These are phyloP conservation scores for Junonia oenone DNA, from an alignment of 2,888 invertebrate genomes.

Conservation along the genomic window DNA sequence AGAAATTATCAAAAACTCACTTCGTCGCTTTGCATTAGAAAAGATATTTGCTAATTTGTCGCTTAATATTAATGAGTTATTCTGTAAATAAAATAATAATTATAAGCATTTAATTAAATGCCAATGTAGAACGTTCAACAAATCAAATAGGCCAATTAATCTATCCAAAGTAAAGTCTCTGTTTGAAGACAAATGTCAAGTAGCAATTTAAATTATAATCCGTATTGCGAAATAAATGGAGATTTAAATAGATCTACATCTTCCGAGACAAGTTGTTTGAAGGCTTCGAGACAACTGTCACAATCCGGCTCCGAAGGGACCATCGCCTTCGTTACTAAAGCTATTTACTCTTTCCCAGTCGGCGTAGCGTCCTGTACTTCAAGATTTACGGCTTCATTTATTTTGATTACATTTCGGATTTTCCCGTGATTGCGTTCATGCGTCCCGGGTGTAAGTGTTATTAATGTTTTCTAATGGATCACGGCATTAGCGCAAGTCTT, in stretches of 20 bases:
- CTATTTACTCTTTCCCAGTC: neutral
- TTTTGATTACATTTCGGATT: neutral
- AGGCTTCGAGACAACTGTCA: neutral
- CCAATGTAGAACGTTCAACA: no score
- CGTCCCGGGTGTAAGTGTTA: neutral
- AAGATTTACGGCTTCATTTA: conserved; percentile 1
- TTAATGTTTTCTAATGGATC: neutral
- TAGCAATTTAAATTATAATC: neutral
- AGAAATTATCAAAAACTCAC: no score
- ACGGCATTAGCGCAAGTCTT: neutral
- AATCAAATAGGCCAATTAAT: no score
- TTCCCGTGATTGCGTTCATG: neutral
- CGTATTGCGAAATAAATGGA: neutral
- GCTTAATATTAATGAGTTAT: no score
- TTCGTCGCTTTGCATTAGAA: no score
- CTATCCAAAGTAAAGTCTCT: no score
- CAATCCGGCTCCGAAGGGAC: neutral
- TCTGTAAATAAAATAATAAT: no score
- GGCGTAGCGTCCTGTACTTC: neutral
- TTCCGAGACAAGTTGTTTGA: neutral
- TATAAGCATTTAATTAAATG: no score
- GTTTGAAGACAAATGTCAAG: neutral
- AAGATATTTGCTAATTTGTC: no score
- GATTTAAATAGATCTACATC: neutral
- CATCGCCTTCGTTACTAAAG: neutral